Evolutionary conservation across 1,140 invertebrate species (phyloP).

Genomic region (Dendroctonus ponderosae): DNA sequence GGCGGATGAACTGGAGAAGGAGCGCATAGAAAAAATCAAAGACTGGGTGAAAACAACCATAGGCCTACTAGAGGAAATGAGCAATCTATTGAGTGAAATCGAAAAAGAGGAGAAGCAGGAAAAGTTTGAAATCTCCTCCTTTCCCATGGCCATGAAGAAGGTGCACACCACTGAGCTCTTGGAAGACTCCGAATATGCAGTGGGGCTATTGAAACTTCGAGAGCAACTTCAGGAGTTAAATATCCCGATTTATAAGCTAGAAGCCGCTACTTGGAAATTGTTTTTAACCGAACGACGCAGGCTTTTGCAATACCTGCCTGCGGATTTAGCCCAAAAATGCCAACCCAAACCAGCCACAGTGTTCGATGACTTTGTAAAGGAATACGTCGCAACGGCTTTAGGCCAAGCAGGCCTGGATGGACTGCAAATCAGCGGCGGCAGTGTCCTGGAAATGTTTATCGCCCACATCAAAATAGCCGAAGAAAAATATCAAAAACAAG

Average conservation of each 20-base stretch:
- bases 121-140: conserved; percentile 38
- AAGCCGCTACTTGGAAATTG: conserved; percentile 21
- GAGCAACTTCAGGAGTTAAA: conserved; percentile 26
- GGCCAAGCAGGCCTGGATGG: conserved; percentile 47
- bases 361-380: conserved; percentile 41
- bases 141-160: conserved; percentile 36
- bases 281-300: conserved; percentile 29
- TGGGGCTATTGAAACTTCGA: conserved; percentile 27
- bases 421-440: conserved; percentile 42
- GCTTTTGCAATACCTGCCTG: conserved; percentile 37
- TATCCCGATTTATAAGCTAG: conserved; percentile 27
- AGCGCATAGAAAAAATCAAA: conserved; percentile 32
- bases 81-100: conserved; percentile 10
- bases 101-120: conserved; percentile 28
- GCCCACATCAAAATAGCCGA: conserved; percentile 50
- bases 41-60: conserved; percentile 30
- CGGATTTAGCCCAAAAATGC: conserved; percentile 31
- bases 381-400: conserved; percentile 49
- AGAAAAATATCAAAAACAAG: conserved; percentile 39
- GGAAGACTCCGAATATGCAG: conserved; percentile 29
- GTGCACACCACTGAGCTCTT: conserved; percentile 16
- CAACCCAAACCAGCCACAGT: conserved; percentile 34
- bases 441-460: conserved; percentile 46
- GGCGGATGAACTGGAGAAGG: conserved; percentile 22
- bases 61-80: conserved; percentile 20